Percentiles rank a stretch among this genome's conserved stretches.
Conservation (phyloP, 1,140 invertebrate genomes). For the Planococcus citri region DNA sequence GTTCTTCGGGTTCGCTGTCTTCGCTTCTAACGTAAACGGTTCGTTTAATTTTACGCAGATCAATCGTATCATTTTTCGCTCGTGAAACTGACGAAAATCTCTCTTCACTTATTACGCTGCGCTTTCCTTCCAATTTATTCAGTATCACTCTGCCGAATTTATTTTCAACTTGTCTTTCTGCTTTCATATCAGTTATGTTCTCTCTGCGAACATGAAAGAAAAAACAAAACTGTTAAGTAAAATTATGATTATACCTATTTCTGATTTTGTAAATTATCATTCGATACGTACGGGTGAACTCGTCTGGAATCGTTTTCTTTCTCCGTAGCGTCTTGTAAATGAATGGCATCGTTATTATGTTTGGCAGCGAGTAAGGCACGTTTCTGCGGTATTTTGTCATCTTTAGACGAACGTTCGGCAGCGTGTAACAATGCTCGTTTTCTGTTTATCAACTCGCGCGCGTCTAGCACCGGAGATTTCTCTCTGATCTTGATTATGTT, state of each 20-base stretch:
- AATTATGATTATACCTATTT: no score
- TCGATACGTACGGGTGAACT: no score
- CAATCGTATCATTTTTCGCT: neutral
- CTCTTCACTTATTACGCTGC: neutral
- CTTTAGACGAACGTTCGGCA: neutral
- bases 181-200: neutral
- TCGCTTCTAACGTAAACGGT: neutral
- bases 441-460: neutral
- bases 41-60: neutral
- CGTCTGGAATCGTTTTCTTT: no score
- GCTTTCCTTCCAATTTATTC: neutral
- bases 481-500: neutral
- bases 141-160: neutral
- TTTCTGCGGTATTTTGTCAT: neutral
- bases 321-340: no score
- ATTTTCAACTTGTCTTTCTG: neutral
- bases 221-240: no score
- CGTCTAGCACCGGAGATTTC: slow-evolving; percentile 5
- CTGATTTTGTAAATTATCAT: no score
- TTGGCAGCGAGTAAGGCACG: neutral
- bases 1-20: neutral
- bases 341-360: neutral
- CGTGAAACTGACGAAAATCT: neutral
- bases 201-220: neutral
- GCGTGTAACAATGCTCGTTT: neutral